Conservation (phyloP, 2,113 vertebrate genomes). For the Esox niger region DNA sequence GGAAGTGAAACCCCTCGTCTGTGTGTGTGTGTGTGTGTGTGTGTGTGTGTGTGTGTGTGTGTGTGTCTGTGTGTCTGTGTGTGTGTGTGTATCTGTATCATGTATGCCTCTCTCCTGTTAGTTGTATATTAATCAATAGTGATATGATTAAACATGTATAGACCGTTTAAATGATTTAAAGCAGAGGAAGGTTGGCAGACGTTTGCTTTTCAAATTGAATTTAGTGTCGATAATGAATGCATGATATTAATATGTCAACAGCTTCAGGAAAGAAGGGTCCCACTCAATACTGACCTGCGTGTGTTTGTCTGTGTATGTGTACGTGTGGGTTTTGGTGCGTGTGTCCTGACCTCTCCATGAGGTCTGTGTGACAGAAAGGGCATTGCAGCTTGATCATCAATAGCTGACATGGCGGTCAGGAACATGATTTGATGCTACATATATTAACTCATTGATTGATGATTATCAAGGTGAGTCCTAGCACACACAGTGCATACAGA, state of each 20-base stretch:
- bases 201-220: constrained; percentile 97
- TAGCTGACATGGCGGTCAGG: too few species aligned
- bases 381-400: too few species aligned
- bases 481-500: too few species aligned
- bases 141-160: constrained; percentile 91
- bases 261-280: constrained; percentile 72
- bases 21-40: constrained; percentile 12
- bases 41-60: constrained; percentile 5
- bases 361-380: too few species aligned
- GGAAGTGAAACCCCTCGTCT: not conserved
- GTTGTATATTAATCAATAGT: constrained; percentile 91
- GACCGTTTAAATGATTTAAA: constrained; percentile 98
- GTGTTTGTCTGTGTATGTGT: constrained; percentile 78
- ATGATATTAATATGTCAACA: constrained; percentile 96
- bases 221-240: constrained; percentile 99
- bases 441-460: too few species aligned
- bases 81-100: constrained; percentile 82
- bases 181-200: constrained; percentile 80
- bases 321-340: constrained; percentile 66
- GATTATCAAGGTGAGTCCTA: too few species aligned
- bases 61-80: constrained; percentile 66
- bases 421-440: too few species aligned
- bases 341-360: not conserved
- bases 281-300: constrained; percentile 80
- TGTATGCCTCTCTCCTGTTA: too few species aligned